Percentiles rank a stretch among this genome's conserved stretches.
Evolutionary conservation across 2,113 vertebrate species (phyloP).

Genomic region (Gallinago undulata): DNA sequence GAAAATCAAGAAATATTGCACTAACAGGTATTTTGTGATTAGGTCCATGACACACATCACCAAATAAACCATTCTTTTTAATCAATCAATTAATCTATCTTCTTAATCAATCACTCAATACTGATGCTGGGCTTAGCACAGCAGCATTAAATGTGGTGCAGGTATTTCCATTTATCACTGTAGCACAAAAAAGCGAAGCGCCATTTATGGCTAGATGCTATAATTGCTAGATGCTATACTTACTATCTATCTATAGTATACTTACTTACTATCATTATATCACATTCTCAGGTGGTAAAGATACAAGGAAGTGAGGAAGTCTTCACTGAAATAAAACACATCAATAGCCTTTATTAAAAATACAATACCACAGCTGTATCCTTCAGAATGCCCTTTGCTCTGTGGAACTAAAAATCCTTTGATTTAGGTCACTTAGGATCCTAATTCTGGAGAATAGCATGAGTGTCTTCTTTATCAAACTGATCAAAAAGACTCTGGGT

Average conservation of each 20-base stretch:
- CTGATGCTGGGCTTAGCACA: neutral
- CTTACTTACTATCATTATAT: neutral
- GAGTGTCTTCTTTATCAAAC: neutral
- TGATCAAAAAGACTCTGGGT: neutral
- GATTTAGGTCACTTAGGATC: neutral
- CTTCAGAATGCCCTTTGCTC: neutral
- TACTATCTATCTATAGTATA: neutral
- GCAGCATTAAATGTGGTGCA: neutral
- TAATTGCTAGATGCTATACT: neutral
- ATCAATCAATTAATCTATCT: neutral
- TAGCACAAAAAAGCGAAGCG: neutral
- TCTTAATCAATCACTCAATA: neutral
- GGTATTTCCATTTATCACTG: neutral
- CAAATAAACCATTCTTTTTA: neutral
- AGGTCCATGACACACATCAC: neutral
- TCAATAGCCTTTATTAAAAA: neutral
- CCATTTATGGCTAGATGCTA: neutral
- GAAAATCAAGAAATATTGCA: neutral
- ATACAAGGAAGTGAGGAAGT: neutral
- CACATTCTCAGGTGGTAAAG: neutral
- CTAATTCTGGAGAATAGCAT: neutral
- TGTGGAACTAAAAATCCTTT: neutral
- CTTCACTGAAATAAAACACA: neutral
- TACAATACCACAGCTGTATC: neutral
- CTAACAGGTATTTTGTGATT: neutral